Evolutionary conservation across 53 echinoderm and acorn worm species (phyloP), one percentile per base, ranked within the genome.

Genomic region (Holothuria scabra): DNA sequence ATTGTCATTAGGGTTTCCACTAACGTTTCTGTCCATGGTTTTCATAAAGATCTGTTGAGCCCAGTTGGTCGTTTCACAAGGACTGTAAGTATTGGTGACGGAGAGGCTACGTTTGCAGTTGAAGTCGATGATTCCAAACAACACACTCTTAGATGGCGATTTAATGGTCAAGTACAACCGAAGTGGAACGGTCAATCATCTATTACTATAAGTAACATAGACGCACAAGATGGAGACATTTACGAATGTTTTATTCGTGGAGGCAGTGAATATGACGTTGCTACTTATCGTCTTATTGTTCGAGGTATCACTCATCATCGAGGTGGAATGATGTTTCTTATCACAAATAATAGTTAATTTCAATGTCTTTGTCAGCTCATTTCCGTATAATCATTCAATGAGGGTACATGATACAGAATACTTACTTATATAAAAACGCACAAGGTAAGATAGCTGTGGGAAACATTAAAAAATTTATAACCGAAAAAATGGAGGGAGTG

Each of bases 141-240:
- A 60, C 8, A 26, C 6, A 8, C 61, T 26, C 22, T 60, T 0
- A 1, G 61, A 22, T 60, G 61, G 61, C 3, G 61, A 26, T 4
- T 5, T 8, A 60, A 60, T 26, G 61, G 61, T 60, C 61, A 2
- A 23, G 22, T 60, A 26, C 22, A 26, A 26, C 22, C 12, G 61
- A 22, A 60, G 26, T 60, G 61, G 61, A 60, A 60, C 11, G 61
- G 61, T 60, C 61, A 60, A 26, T 60, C 61, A 23, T 60, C 61
- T 3, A 60, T 60, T 4, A 26, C 26, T 23, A 9, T 60, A 22
- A 22, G 0, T 22, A 60, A 60, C 26, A 26, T 60, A 8, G 5
- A 60, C 16, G 4, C 4, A 26, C 0, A 60, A 23, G 61, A 60
- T 5, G 11, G 12, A 14, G 61, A 20, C 26, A 60, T 60, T 26